Percentiles rank a stretch among this genome's conserved stretches.
These are phyloP conservation scores for Drosophila bipectinata DNA, from an alignment of 1,140 invertebrate species.

Conservation along the genomic window DNA sequence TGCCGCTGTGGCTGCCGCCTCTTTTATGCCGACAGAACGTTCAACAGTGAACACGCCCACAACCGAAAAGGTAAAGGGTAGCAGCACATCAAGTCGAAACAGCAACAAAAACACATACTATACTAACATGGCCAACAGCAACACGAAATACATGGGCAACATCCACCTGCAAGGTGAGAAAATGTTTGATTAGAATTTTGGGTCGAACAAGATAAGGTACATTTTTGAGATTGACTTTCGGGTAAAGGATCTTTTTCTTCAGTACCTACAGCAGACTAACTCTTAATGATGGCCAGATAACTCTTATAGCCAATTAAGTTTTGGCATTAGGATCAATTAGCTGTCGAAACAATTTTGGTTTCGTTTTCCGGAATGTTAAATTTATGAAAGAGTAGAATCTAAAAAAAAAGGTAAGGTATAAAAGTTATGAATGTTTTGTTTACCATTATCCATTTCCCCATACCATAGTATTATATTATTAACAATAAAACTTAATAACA, in stretches of 20 bases:
- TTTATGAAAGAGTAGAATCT: not conserved
- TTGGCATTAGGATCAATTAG: conserved; percentile 44
- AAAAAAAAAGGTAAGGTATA: conserved; percentile 11
- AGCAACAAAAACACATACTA: conserved; percentile 18
- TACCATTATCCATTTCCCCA: too few species aligned
- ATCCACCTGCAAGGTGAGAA: conserved; percentile 64
- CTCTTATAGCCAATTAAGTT: conserved; percentile 10
- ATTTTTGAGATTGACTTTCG: conserved; percentile 35
- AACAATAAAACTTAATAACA: too few species aligned
- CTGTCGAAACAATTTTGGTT: not conserved
- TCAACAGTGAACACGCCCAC: conserved; percentile 75
- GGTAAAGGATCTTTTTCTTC: conserved; percentile 6
- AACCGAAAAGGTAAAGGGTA: conserved; percentile 55
- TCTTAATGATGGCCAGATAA: conserved; percentile 30
- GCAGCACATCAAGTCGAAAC: conserved; percentile 21
- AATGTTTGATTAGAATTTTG: conserved; percentile 80
- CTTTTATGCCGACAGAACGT: conserved; percentile 76
- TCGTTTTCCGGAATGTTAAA: not conserved
- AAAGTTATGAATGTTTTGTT: too few species aligned
- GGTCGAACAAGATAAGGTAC: conserved; percentile 37
- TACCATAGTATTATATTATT: too few species aligned
- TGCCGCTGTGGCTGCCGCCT: conserved; percentile 55
- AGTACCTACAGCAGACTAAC: conserved; percentile 35
- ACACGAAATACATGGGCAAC: conserved; percentile 11
- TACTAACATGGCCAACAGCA: conserved; percentile 21